These are phyloP conservation scores for Holothuria leucospilota DNA, from an alignment of 53 echinoderm and acorn worm species.

Conservation along the genomic window DNA sequence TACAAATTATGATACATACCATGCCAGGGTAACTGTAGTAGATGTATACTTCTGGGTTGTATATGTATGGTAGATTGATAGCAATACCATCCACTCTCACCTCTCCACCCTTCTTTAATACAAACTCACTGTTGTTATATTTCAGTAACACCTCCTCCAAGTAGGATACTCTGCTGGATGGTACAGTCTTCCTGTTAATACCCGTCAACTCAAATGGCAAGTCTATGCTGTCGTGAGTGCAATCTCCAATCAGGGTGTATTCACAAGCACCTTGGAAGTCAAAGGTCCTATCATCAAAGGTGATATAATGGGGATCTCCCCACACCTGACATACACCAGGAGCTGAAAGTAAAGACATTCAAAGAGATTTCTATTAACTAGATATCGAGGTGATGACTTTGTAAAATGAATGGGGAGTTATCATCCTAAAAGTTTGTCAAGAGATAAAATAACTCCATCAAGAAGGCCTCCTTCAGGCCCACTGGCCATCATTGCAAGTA, in stretches of 20 bases:
- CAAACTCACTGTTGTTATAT: conserved; percentile 34
- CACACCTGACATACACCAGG: conserved; percentile 75
- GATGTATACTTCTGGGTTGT: conserved; percentile 60
- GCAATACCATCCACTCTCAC: conserved; percentile 66
- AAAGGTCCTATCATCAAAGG: conserved; percentile 75
- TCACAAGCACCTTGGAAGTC: conserved; percentile 92
- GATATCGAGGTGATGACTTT: too few relatives aligned
- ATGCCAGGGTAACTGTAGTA: conserved; percentile 46
- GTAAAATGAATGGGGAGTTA: too few relatives aligned
- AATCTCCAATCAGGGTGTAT: conserved; percentile 76
- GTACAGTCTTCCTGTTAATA: conserved; percentile 72
- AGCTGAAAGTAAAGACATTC: conserved; percentile 7
- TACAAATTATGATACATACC: conserved; percentile 54
- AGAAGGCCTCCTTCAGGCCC: too few relatives aligned
- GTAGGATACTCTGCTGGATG: conserved; percentile 68
- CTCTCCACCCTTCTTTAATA: conserved; percentile 53
- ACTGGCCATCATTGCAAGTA: too few relatives aligned
- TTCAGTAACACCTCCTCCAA: conserved; percentile 58
- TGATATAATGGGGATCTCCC: conserved; percentile 97
- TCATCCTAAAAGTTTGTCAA: too few relatives aligned
- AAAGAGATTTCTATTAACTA: too few relatives aligned
- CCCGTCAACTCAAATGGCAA: conserved; percentile 69
- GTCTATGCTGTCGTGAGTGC: not conserved
- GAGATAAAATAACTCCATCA: too few relatives aligned
- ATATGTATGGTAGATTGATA: conserved; percentile 36